phyloP scores from a whole-genome alignment of 2,888 invertebrate genomes.

The Scaeva pyrastri region DNA sequence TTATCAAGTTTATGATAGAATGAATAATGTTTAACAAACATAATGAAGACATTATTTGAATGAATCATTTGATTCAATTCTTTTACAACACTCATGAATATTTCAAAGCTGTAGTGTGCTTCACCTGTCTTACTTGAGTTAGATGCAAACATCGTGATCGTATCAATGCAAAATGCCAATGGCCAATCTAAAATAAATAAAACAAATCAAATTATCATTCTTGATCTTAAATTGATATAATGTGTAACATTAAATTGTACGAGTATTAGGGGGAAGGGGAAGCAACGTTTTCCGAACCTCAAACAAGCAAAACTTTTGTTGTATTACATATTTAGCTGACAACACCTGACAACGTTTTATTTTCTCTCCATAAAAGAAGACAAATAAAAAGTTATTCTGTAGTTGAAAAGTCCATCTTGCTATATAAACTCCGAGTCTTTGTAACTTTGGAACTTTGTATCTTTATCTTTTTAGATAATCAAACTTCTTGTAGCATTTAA shows the following conservation, averaged over 20 bases:
- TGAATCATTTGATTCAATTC: slow-evolving; percentile 8
- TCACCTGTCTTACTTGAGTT: slow-evolving; percentile 64
- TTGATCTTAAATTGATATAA: too few relatives aligned
- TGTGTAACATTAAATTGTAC: too few relatives aligned
- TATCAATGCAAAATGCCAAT: slow-evolving; percentile 64
- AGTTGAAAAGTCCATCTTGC: slow-evolving; percentile 1
- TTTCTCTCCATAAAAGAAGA: neutral
- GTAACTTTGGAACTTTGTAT: too few relatives aligned
- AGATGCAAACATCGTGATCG: slow-evolving; percentile 50
- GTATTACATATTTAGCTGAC: neutral
- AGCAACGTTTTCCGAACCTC: too few relatives aligned
- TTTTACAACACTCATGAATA: neutral
- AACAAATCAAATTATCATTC: neutral
- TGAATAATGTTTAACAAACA: slow-evolving; percentile 7
- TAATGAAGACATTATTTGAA: neutral
- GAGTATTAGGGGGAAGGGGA: too few relatives aligned
- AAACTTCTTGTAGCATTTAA: slow-evolving; percentile 1
- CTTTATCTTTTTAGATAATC: neutral
- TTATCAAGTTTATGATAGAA: neutral
- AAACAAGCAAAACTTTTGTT: too few relatives aligned
- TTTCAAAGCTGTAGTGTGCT: neutral
- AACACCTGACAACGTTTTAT: too few relatives aligned
- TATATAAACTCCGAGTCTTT: neutral
- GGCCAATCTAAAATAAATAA: slow-evolving; percentile 64
- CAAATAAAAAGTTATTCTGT: neutral